Base-by-base conservation (phyloP, 1,140 invertebrate genomes). In the Bombus pascuorum region DNA sequence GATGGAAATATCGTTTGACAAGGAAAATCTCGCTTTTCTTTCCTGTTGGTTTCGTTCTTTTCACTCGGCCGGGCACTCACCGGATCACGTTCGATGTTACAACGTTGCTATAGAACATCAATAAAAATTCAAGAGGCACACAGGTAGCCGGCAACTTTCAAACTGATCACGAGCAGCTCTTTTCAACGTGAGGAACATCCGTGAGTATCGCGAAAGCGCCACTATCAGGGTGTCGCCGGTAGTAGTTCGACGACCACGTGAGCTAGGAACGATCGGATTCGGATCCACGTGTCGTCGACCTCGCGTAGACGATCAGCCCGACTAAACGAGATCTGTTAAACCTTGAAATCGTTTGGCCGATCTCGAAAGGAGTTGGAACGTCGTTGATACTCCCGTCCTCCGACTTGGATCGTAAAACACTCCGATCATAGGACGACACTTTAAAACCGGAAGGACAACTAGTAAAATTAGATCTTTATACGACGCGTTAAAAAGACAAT, bases 221-320 rank as follows among this genome's bases (percentile, higher is more conserved):
- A 57, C 65, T 75, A 70, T 32, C 47, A 18, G 44, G 79, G 77
- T 71, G 89, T 71, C 81, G 83, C 89, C 86, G 89, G 86, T 79
- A 75, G 53, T 34, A 62, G 39, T 81, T 34, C 42, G 73, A 86
- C 76, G 88, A 83, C 89, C 89, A 90, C 89, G 89, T 90, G 89
- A 90, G 82, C 75, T 76, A 85, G 81, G 74, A 89, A 82, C 79
- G 66, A 90, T 85, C 79, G 32, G 81, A 65, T 86, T 10, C 57
- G 59, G 44, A 79, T 90, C 88, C 89, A 90, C 89, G 89, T 90
- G 89, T 75, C 81, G 44, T 53, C 81, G 77, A 87, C 83, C 47
- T 84, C 80, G 34, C 47, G 62, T 44, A 39, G 22, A 65, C 47
- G 57, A 81, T 81, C 77, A 59, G n/a, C 12, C 3, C 9, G n/a